Evolutionary conservation across 1,140 invertebrate species (phyloP), one percentile per base, ranked within the genome.

Genomic region (Panagrolaimus sp.): DNA sequence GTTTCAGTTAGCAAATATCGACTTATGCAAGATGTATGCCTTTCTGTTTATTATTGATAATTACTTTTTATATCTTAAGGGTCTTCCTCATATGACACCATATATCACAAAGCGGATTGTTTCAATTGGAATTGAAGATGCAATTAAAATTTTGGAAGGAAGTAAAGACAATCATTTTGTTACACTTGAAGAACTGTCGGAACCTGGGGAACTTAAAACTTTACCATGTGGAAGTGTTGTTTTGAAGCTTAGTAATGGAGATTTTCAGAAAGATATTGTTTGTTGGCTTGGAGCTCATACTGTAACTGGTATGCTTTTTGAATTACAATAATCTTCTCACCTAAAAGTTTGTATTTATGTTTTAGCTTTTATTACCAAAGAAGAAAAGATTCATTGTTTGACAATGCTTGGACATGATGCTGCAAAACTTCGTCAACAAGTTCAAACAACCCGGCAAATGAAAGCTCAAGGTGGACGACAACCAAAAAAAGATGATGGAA

Each of bases 341-440:
- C n/a, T n/a, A n/a, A n/a, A n/a, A 15, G 1, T 17, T n/a, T 63
- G 12, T 64, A 65, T 4, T 7, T 4, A 4, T 38, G 2, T 38
- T 38, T 38, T 38, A 43, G 75, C 75, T 8, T 77, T 77, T 67
- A 69, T 77, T 44, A 70, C 45, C 8, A 68, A 69, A 14, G 75
- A 77, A 66, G 77, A 78, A 44, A 80, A 78, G 26, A 63, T 74
- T 58, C 75, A 77, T 63, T 55, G 76, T 21, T 52, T 77, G n/a
- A 69, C 44, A 17, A 68, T 77, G 63, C 55, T 77, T 17, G 75
- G 77, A 17, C 47, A 75, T 21, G 77, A 78, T 43, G 32, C 46
- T 28, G 14, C 44, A 32, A 63, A 66, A 47, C 46, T 75, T 12
- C 26, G 71, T 47, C 45, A 17, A 14, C 45, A 44, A 14, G 32